Evolutionary conservation across 2,888 invertebrate genomes (phyloP).

Genomic region (Hirtodrosophila histrioides): DNA sequence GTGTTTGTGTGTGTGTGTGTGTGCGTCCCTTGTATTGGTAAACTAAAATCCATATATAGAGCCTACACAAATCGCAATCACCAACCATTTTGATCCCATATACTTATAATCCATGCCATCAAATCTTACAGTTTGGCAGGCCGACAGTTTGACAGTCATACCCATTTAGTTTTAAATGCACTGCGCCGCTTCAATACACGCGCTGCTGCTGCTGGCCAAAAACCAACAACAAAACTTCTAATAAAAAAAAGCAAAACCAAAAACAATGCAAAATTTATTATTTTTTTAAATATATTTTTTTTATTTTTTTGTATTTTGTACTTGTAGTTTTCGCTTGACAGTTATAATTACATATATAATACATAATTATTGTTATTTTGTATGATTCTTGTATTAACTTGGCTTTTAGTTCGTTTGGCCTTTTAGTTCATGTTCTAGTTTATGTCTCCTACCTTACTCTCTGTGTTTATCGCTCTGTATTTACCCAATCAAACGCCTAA

Average conservation of each 20-base stretch:
- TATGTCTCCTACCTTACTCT: slow-evolving; percentile 9
- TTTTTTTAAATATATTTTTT: no score
- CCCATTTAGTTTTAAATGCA: slow-evolving; percentile 50
- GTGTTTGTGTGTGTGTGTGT: slow-evolving; percentile 36
- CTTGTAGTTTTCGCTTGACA: slow-evolving; percentile 33
- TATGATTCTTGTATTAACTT: slow-evolving; percentile 42
- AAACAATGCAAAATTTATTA: no score
- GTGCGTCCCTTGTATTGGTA: slow-evolving; percentile 39
- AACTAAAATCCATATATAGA: slow-evolving; percentile 34
- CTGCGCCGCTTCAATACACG: slow-evolving; percentile 27
- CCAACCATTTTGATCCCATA: slow-evolving; percentile 15
- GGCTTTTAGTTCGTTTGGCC: slow-evolving; percentile 51
- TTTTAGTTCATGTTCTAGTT: slow-evolving; percentile 35
- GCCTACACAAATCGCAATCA: slow-evolving; percentile 8
- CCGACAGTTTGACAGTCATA: slow-evolving; percentile 37
- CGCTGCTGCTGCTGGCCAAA: slow-evolving; percentile 35
- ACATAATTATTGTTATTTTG: slow-evolving; percentile 6
- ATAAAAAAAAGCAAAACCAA: not conserved
- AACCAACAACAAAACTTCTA: slow-evolving; percentile 4
- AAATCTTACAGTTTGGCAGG: slow-evolving; percentile 40
- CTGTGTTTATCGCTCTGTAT: slow-evolving; percentile 42
- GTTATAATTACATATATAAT: slow-evolving; percentile 14
- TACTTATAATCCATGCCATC: slow-evolving; percentile 1
- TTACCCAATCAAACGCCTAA: slow-evolving; percentile 32
- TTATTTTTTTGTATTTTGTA: slow-evolving; percentile 18